phyloP scores from a whole-genome alignment of 2,888 invertebrate species.

The Ichneumoninae sp. region DNA sequence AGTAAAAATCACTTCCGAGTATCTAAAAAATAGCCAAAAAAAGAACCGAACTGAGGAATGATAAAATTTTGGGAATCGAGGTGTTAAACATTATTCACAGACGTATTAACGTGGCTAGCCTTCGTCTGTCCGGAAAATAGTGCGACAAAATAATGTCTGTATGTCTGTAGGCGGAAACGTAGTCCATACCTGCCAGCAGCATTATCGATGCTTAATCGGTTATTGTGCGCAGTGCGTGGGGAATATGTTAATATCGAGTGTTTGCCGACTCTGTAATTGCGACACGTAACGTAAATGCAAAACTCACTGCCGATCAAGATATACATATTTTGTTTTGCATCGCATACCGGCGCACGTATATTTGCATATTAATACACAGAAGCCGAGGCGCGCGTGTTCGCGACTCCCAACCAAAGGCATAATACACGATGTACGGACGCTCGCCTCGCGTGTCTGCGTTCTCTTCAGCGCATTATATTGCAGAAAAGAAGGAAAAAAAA shows the following conservation, averaged over 20 bases:
- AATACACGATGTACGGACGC: constrained; percentile 13
- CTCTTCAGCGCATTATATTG: constrained; percentile 7
- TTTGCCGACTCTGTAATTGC: constrained; percentile 69
- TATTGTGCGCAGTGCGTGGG: constrained; percentile 67
- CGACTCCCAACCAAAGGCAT: constrained; percentile 12
- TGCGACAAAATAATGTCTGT: constrained; percentile 56
- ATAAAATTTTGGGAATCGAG: background rate
- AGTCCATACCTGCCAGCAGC: constrained; percentile 54
- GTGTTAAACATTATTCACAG: constrained; percentile 10
- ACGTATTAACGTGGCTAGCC: constrained; percentile 36
- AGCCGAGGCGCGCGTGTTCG: constrained; percentile 21
- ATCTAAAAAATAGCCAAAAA: background rate
- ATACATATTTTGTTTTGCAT: constrained; percentile 66
- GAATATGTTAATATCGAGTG: constrained; percentile 65
- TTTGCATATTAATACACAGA: constrained; percentile 65
- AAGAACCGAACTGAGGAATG: background rate
- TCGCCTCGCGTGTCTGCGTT: constrained; percentile 18
- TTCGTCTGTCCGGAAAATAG: constrained; percentile 36
- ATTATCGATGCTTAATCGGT: constrained; percentile 67
- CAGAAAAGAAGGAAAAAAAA: background rate
- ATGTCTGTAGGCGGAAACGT: constrained; percentile 71
- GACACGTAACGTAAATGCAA: constrained; percentile 70
- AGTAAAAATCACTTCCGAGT: background rate
- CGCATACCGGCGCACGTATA: constrained; percentile 62
- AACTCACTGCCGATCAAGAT: constrained; percentile 65